These are phyloP conservation scores for Pelosia muscerda DNA, from an alignment of 2,888 invertebrate species.

Conservation along the genomic window DNA sequence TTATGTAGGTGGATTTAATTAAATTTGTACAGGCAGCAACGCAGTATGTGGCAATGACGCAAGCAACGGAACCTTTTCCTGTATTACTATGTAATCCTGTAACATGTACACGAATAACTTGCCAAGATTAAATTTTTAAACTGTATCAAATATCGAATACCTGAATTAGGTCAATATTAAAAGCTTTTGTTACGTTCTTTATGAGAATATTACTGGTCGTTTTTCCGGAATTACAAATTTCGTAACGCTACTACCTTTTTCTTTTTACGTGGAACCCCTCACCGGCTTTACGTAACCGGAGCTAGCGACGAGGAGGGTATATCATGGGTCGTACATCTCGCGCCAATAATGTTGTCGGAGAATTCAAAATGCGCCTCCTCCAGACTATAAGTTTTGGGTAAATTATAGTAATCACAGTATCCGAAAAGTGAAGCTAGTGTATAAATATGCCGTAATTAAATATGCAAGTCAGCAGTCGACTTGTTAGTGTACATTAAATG, in stretches of 20 bases:
- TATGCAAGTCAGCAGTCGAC: neutral
- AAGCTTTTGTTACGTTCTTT: constrained; percentile 6
- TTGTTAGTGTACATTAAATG: constrained; percentile 1
- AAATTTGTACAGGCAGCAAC: constrained; percentile 54
- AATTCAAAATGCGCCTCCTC: neutral
- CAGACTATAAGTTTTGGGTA: too few species aligned
- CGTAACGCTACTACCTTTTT: neutral
- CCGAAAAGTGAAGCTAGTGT: too few species aligned
- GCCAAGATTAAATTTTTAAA: constrained; percentile 35
- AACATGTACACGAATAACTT: constrained; percentile 24
- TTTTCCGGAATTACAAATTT: neutral
- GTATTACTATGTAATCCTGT: constrained; percentile 31
- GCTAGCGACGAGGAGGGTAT: neutral
- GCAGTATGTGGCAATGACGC: constrained; percentile 50
- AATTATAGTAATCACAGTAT: neutral
- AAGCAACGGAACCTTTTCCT: constrained; percentile 51
- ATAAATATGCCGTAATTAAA: neutral
- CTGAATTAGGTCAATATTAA: constrained; percentile 18
- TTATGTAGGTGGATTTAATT: constrained; percentile 58
- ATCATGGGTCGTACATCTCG: neutral
- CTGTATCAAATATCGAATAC: constrained; percentile 16
- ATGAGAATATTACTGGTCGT: neutral
- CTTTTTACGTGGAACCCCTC: neutral
- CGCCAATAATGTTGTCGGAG: neutral
- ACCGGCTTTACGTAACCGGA: neutral